Base-by-base conservation (phyloP, 2,888 invertebrate genomes). In the Drosophila cracens region DNA sequence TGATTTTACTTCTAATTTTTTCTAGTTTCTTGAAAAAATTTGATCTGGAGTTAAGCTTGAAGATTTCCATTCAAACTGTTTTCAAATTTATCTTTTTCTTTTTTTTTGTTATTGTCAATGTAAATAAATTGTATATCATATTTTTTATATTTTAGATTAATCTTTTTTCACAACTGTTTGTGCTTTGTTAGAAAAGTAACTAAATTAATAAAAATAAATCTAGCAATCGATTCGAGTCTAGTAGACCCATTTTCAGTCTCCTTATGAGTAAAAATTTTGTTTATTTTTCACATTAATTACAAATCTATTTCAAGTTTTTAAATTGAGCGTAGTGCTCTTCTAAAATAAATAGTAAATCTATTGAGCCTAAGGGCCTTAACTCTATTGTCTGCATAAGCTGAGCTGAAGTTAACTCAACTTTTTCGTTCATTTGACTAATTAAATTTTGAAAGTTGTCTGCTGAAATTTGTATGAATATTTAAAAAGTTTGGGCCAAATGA, bases 361-460 rank as follows among this genome's bases (percentile, higher is more conserved):
- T 46, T 46, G 29, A 25, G 67, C 67, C 64, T 59, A 40, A 25
- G 31, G 40, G 53, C 61, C 67, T 53, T 38, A 54, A 43, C 77
- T 64, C 72, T 49, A 78, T 77, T 76, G 72, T 81, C 59, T 61
- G 66, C 54, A 49, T 52, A 25, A 57, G 34, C 31, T 54, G 10
- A 33, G 25, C 56, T 65, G 61, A 59, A 76, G 54, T 68, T 64
- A 72, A 48, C 52, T 75, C 70, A 82, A 78, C 78, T 80, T 87
- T 87, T 76, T 57, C 78, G 80, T 90, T 84, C 87, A 90, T 90
- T 87, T 87, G 87, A 89, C 85, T 87, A 87, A 87, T 87, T 87
- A 82, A 74, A 87, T 87, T 89, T 88, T 51, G 40, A 51, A 87
- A 81, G 73, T 85, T 88, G 72, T 77, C 75, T 83, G 76, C 70